Conservation (phyloP, 2,113 vertebrate genomes). For the Phasianus colchicus region DNA sequence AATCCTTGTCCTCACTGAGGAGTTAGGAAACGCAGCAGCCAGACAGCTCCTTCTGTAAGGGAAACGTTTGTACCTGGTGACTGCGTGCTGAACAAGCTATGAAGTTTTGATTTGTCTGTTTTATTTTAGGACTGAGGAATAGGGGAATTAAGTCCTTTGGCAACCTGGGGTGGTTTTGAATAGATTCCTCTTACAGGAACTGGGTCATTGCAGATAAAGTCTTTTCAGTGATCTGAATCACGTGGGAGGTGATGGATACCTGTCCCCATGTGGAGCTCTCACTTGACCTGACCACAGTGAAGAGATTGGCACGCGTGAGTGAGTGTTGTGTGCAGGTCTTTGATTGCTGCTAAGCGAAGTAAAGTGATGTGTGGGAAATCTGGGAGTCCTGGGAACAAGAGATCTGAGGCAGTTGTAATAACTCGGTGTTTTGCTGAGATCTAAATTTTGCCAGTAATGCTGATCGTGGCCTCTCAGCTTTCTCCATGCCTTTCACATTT, state of each 20-base stretch:
- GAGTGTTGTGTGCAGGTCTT: neutral
- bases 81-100: neutral
- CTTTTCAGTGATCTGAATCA: neutral
- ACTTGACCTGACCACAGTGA: neutral
- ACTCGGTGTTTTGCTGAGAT: neutral
- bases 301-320: neutral
- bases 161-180: neutral
- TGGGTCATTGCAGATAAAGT: neutral
- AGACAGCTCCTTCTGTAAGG: neutral
- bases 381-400: neutral
- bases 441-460: neutral
- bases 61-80: neutral
- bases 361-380: neutral
- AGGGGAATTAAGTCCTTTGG: neutral
- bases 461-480: neutral
- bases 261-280: neutral
- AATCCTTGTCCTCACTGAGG: neutral
- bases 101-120: neutral
- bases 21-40: neutral
- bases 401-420: neutral
- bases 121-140: neutral
- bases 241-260: rapidly evolving
- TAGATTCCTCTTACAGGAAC: neutral
- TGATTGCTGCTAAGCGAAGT: neutral
- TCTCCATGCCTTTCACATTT: neutral